phyloP scores from a whole-genome alignment of 2,113 vertebrate genomes.

The Elachura formosa region DNA sequence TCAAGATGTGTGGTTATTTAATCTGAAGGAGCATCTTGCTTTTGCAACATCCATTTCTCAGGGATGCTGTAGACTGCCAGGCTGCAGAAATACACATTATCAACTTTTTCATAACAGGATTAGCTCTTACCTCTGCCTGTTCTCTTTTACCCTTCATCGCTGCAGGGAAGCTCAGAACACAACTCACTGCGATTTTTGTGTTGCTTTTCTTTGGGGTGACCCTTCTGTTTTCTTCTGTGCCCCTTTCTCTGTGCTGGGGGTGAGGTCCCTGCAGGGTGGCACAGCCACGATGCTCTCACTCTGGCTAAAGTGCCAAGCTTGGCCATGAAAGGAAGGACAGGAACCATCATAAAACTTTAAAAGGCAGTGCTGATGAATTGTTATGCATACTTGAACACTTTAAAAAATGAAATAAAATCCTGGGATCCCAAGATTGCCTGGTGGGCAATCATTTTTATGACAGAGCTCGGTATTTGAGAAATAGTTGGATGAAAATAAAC shows the following conservation, averaged over 20 bases:
- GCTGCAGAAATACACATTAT: background rate
- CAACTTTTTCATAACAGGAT: background rate
- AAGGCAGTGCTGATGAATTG: background rate
- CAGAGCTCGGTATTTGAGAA: background rate
- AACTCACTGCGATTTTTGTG: background rate
- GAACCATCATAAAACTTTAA: background rate
- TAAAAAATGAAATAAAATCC: background rate
- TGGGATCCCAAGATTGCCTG: background rate
- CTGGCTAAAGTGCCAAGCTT: accelerated
- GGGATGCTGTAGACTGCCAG: background rate
- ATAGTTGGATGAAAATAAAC: background rate
- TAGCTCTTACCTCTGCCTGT: background rate
- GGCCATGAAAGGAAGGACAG: background rate
- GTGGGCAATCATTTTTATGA: background rate
- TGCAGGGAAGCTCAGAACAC: background rate
- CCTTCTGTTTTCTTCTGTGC: background rate
- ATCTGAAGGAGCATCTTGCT: background rate
- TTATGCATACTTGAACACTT: background rate
- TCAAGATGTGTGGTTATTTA: background rate
- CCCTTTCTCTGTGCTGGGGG: background rate
- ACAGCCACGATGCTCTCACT: accelerated
- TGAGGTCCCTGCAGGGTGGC: background rate
- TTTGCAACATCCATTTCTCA: background rate
- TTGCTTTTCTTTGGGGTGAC: background rate
- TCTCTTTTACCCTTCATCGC: background rate